Conservation (phyloP, 2,888 invertebrate species). For the Podotricha telesiphe region DNA sequence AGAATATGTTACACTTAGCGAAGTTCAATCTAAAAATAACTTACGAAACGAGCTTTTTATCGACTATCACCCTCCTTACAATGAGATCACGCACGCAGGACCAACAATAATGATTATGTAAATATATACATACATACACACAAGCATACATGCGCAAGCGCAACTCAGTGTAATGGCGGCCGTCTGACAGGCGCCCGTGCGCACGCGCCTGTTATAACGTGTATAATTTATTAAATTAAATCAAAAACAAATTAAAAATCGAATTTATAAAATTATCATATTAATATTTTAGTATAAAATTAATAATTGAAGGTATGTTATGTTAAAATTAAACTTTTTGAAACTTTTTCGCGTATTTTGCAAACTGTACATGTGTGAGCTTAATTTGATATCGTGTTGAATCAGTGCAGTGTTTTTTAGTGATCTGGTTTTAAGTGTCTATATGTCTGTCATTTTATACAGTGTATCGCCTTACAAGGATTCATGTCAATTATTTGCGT, state of each 20-base stretch:
- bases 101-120: constrained; percentile 73
- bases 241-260: neutral
- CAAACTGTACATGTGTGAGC: neutral
- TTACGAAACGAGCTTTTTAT: constrained; percentile 35
- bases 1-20: neutral
- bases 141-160: constrained; percentile 59
- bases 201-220: constrained; percentile 49
- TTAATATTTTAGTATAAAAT: too few relatives aligned
- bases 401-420: constrained; percentile 29
- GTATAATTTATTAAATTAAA: neutral
- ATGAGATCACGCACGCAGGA: constrained; percentile 56
- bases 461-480: constrained; percentile 34
- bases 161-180: constrained; percentile 79
- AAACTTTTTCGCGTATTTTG: neutral
- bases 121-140: constrained; percentile 66
- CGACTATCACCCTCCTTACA: constrained; percentile 40
- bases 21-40: constrained; percentile 16
- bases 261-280: too few relatives aligned
- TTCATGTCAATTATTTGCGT: constrained; percentile 12
- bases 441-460: constrained; percentile 28
- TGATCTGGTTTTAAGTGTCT: constrained; percentile 24
- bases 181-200: constrained; percentile 67
- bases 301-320: too few relatives aligned
- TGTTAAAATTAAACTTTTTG: neutral
- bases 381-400: too few relatives aligned